phyloP scores from a whole-genome alignment of 2,797 vertebrate genomes.

The Hozukius guyotensis region DNA sequence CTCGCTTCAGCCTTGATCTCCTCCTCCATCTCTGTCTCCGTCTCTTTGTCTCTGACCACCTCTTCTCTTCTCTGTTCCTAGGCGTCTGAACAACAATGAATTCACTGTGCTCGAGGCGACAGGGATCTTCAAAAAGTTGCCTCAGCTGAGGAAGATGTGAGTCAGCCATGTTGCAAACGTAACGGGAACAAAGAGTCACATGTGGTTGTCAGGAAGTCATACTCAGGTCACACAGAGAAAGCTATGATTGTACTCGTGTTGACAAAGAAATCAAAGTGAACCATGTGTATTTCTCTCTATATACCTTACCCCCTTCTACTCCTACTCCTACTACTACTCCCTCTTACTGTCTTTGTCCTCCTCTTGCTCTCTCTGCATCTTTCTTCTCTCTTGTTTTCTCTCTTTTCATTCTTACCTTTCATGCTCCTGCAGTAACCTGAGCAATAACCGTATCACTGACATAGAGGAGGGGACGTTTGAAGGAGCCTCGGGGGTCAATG shows the following conservation, averaged over 20 bases:
- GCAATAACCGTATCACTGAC: slow-evolving; percentile 98
- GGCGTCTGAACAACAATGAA: slow-evolving; percentile 98
- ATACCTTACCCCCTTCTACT: background rate
- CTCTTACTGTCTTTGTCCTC: slow-evolving; percentile 21
- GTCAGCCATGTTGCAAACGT: slow-evolving; percentile 62
- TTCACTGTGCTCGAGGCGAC: slow-evolving; percentile 97
- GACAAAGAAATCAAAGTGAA: slow-evolving; percentile 11
- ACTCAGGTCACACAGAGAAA: slow-evolving; percentile 21
- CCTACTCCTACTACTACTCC: background rate
- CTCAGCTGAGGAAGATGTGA: slow-evolving; percentile 98
- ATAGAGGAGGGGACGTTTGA: slow-evolving; percentile 98
- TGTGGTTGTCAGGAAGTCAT: slow-evolving; percentile 21
- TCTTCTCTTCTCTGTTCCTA: slow-evolving; percentile 64
- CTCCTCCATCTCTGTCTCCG: slow-evolving; percentile 5
- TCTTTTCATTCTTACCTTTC: background rate
- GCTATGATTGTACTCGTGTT: background rate
- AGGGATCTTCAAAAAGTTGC: slow-evolving; percentile 97
- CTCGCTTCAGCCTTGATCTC: slow-evolving; percentile 11
- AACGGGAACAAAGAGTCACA: slow-evolving; percentile 18
- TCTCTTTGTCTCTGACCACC: slow-evolving; percentile 41
- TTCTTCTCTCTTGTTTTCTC: background rate
- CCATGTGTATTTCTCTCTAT: background rate
- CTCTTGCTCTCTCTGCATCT: background rate
- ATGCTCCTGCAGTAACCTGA: slow-evolving; percentile 88
- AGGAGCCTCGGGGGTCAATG: slow-evolving; percentile 93